A percentile compares a stretch with the other conserved stretches of the same genome.
phyloP scores from a whole-genome alignment of 2,797 vertebrate genomes.

The Holocentrus rufus region DNA sequence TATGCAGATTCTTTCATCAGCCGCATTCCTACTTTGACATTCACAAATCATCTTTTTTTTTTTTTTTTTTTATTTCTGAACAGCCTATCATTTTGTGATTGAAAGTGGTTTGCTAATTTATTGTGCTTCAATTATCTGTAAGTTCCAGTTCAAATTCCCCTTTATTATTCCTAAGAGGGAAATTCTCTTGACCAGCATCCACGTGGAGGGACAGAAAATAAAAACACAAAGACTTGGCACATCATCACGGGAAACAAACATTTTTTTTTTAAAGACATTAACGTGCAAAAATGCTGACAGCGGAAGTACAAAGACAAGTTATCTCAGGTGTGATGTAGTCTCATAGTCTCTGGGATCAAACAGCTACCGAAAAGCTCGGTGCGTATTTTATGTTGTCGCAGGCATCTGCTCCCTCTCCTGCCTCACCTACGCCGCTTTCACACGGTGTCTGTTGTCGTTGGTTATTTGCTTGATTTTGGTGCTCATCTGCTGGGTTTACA shows the following conservation, averaged over 20 bases:
- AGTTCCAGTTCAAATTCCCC: constrained; percentile 40
- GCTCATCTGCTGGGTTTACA: neutral
- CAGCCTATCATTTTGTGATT: constrained; percentile 63
- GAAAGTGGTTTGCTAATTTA: constrained; percentile 67
- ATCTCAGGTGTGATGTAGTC: neutral
- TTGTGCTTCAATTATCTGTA: constrained; percentile 55
- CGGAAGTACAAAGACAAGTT: constrained; percentile 15
- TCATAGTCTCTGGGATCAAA: constrained; percentile 5
- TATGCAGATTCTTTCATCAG: constrained; percentile 48
- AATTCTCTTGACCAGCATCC: constrained; percentile 27
- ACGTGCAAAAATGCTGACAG: constrained; percentile 22
- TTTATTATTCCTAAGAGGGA: constrained; percentile 50
- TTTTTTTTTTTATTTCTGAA: constrained; percentile 39
- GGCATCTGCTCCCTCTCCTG: constrained; percentile 7
- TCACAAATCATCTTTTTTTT: constrained; percentile 55
- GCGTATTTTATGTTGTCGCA: neutral
- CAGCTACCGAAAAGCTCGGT: constrained; percentile 12
- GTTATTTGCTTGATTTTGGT: neutral
- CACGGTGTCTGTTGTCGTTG: neutral
- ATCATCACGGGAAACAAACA: constrained; percentile 36
- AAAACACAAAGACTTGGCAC: constrained; percentile 5
- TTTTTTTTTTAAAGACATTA: neutral
- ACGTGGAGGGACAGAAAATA: neutral
- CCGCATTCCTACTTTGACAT: constrained; percentile 51
- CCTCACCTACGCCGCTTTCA: neutral